Evolutionary conservation across 2,113 vertebrate genomes (phyloP), one percentile per base, ranked within the genome.

Genomic region (Anarrhichthys ocellatus): DNA sequence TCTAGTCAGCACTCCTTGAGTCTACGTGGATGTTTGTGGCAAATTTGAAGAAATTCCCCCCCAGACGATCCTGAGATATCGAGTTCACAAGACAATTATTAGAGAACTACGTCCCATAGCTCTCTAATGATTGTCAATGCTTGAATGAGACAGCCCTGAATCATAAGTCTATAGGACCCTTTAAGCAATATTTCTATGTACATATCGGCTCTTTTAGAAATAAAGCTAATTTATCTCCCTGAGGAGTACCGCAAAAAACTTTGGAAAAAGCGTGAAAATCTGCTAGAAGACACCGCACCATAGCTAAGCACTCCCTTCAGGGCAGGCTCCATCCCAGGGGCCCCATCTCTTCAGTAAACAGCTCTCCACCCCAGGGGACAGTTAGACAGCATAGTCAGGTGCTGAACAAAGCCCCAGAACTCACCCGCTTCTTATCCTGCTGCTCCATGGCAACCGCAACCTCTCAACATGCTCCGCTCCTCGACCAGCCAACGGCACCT

Each of bases 351-450:
- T 83, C 64, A 48, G 76, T 78, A 77, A 87, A 68, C 79, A 87
- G 22, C 64, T 65, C 44, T 79, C 29, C 44, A 66, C 80, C 75
- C 56, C 13, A 50, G 48, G 54, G 22, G 80, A 72, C 59, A 59
- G 29, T 15, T 46, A 81, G 10, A 29, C 20, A 38, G 1, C 59
- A 50, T 1, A 71, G 58, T 22, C 62, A 82, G 14, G 59, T 44
- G 44, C 73, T 81, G 3, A 66, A 36, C 52, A 36, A 11, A 71
- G 75, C 78, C 65, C 68, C 42, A 13, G 11, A 61, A 80, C 88
- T 95, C 82, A 99, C 97, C 96, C 94, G 94, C 92, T 94, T 95
- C 93, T 97, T 97, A 94, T 96, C 96, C 91, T 96, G 95, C 86
- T 91, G 94, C 91, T 97, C 97, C 97, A 98, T 98, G 92, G 88